Evolutionary conservation across 2,113 vertebrate genomes (phyloP), one percentile per base, ranked within the genome.

Genomic region (Vulpes lagopus): DNA sequence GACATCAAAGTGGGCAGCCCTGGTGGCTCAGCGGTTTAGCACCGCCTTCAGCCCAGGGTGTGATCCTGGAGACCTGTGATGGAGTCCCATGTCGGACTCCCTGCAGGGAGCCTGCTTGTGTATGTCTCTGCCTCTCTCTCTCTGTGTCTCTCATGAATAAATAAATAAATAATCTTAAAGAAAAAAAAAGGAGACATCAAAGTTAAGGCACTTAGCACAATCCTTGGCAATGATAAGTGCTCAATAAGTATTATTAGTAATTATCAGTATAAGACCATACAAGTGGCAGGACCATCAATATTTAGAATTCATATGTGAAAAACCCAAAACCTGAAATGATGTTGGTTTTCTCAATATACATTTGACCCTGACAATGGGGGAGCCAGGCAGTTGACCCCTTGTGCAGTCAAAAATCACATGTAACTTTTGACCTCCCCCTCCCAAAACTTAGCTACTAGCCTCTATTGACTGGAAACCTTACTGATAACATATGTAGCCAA

Each of bases 271-370:
- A 57, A 76, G 16, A n/a, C 43, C 65, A 92, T 49, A 76, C 30
- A 86, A 76, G 25, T 89, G 65, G 62, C 30, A 93, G 80, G 5
- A 15, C 8, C 62, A 22, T 91, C 20, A 94, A 10, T 85, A 76
- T 80, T 80, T 93, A 86, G 22, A 38, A 80, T 57, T 95, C 49
- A 59, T 53, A 64, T 25, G 53, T 95, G 32, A 32, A 87, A 85
- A 81, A 9, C 12, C 55, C 30, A 64, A 71, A 49, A 73, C 19
- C 23, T 71, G 7, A 35, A 22, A 49, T 53, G n/a, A 76, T 19
- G 51, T 82, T 76, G 15, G 57, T 65, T 60, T 62, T 43, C 19
- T 82, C 27, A 49, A 2, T 22, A 35, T 20, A 43, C 73, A 51
- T 51, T 51, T 16, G 43, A 76, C 25, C 43, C 23, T 51, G 73